Percentiles rank a stretch among this genome's conserved stretches.
phyloP scores from a whole-genome alignment of 2,113 vertebrate genomes.

The Rhabdornis inornatus region DNA sequence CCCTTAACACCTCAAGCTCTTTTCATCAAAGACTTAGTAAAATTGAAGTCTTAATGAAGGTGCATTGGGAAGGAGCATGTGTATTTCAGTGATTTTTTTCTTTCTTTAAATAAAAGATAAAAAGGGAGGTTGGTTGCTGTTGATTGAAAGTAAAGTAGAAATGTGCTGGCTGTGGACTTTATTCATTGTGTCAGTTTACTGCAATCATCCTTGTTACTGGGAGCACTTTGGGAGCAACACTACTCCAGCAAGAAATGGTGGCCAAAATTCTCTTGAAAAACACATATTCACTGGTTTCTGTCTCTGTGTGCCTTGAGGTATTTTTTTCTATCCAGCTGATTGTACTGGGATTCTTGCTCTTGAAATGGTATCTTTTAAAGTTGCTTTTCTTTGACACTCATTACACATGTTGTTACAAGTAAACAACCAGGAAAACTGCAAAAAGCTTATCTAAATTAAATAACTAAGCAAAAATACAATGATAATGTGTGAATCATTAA shows the following conservation, averaged over 20 bases:
- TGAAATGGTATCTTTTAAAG: not conserved
- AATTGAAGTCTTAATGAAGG: slow-evolving; percentile 49
- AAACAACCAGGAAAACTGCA: not conserved
- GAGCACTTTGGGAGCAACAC: not conserved
- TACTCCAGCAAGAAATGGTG: not conserved
- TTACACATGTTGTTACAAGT: not conserved
- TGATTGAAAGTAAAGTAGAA: not conserved
- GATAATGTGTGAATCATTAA: not conserved
- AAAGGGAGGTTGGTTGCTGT: not conserved
- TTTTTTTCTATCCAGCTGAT: not conserved
- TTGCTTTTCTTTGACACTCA: not conserved
- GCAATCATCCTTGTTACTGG: not conserved
- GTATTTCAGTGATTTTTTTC: not conserved
- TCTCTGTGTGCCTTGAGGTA: not conserved
- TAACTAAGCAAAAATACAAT: not conserved
- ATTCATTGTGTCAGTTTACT: not conserved
- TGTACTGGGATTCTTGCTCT: not conserved
- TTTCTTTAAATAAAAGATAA: not conserved
- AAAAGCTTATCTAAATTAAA: not conserved
- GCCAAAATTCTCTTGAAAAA: not conserved
- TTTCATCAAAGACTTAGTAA: not conserved
- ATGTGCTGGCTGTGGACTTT: not conserved
- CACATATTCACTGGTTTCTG: not conserved
- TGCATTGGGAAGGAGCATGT: not conserved
- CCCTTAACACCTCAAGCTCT: not conserved